Evolutionary conservation across 2,113 vertebrate species (phyloP), one percentile per base, ranked within the genome.

Genomic region (Pyxicephalus adspersus): DNA sequence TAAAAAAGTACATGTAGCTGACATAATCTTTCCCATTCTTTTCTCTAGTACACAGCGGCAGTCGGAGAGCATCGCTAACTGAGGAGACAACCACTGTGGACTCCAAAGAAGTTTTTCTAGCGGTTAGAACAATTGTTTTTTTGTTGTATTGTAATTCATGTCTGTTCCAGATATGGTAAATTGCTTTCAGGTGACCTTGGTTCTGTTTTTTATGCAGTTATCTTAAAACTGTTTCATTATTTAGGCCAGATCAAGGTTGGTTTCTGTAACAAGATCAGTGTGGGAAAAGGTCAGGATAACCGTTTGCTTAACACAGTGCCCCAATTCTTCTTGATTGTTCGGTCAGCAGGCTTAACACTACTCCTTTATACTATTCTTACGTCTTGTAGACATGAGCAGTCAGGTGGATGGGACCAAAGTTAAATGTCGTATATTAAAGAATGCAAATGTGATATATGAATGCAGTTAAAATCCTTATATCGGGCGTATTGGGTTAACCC

Each of bases 21-120:
- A 13, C 38, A 1, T 38, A 38, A 45, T 13, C 38, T 45, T 45
- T 45, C 6, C 15, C 8, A 45, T 45, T 45, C 38, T 45, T 7
- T 4, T 76, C 87, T 64, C 2, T 67, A 97, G 95, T 88, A 64
- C 90, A 94, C 83, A 91, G 81, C 72, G 94, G 90, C 84, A 92
- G 87, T 76, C 87, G 91, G 83, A 91, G 90, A 84, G 91, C 84
- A 84, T 89, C 93, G 0, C 93, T 93, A 0, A 87, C 90, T 65
- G 97, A 98, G 85, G 95, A 98, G 51, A 76, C 92, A 74, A 91
- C 89, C 23, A 93, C 93, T 4, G 93, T 93, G 5, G 95, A 98
- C 85, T 95, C 94, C 26, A 94, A 92, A 85, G 88, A 94, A 80
- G 89, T 95, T 23, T 87, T 95, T 67, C 80, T 95, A 34, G 88